These are phyloP conservation scores for Lucilia sericata DNA, from an alignment of 1,140 invertebrate species.

Conservation along the genomic window DNA sequence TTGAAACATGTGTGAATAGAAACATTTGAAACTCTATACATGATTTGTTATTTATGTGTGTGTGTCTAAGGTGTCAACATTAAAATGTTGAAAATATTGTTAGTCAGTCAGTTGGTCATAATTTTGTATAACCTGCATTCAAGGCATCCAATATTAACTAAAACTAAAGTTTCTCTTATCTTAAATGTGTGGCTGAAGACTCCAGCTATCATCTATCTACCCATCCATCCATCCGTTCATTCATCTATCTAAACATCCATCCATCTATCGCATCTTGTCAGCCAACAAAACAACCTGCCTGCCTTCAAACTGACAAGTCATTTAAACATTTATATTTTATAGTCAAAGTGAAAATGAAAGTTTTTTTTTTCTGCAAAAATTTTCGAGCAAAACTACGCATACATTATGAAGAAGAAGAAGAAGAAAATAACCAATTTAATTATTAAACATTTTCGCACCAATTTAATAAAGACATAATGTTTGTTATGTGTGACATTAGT, in stretches of 20 bases:
- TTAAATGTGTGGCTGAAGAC: not conserved
- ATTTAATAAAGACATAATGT: not conserved
- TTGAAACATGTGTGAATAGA: not conserved
- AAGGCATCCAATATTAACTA: not conserved
- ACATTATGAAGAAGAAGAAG: not conserved
- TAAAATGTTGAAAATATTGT: constrained; percentile 18
- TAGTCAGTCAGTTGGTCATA: constrained; percentile 22
- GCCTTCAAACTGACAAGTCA: not conserved
- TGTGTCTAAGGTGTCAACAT: constrained; percentile 18
- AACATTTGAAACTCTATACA: not conserved
- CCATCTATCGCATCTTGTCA: not conserved
- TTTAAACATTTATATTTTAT: not conserved
- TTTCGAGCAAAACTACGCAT: not conserved
- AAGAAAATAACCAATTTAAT: not conserved
- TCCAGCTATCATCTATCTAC: not conserved
- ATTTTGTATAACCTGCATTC: not conserved
- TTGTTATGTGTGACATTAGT: not conserved
- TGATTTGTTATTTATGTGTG: not conserved
- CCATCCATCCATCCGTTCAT: not conserved
- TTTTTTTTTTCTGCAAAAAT: not conserved
- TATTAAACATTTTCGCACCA: constrained; percentile 27
- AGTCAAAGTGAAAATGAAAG: constrained; percentile 9
- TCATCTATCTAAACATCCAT: not conserved
- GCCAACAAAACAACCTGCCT: not conserved
- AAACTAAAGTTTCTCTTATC: not conserved